Base-by-base conservation (phyloP, 1,140 invertebrate species). In the Aleiodes sp. region DNA sequence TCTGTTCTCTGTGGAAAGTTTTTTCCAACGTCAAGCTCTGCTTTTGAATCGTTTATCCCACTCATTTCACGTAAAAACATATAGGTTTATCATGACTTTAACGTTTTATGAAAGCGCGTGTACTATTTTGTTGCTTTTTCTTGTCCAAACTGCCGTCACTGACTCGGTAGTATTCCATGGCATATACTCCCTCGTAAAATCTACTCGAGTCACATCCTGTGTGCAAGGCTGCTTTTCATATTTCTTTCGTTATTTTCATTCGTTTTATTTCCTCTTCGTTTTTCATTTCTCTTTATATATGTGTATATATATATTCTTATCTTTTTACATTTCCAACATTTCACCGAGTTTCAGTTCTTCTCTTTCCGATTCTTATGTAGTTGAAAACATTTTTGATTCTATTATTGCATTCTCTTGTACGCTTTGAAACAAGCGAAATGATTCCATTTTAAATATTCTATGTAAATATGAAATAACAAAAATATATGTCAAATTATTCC, bases 51-150 rank as follows among this genome's bases (percentile, higher is more conserved):
- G 52, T 61, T 73, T 68, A 72, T 67, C 68, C 69, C 73, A 65
- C 61, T 31, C 72, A 60, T 63, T 16, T 37, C 33, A 46, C 28
- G 39, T 43, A 39, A 37, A 68, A 65, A 64, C 63, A 68, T 68
- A 16, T 57, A 68, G 73, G 72, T 76, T 78, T 76, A 78, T 76
- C 73, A 69, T 71, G 71, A 76, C 72, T 76, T 78, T 60, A n/a
- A 76, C 70, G 67, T 71, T 73, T 76, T 68, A 65, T 57, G 68
- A 72, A 63, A 72, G 62, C 43, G 65, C 71, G 21, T 71, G 62
- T 28, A 39, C 14, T 43, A 43, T 46, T 21, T 64, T 64, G 19
- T 63, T 26, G 6, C 19, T 10, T 64, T 43, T 39, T 62, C 39
- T 63, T 63, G 8, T 16, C 37, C 21, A 35, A 64, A 43, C 62